Percentiles rank a stretch among this genome's conserved stretches.
Conservation (phyloP, 2,888 invertebrate genomes). For the Oscheius sp. region DNA sequence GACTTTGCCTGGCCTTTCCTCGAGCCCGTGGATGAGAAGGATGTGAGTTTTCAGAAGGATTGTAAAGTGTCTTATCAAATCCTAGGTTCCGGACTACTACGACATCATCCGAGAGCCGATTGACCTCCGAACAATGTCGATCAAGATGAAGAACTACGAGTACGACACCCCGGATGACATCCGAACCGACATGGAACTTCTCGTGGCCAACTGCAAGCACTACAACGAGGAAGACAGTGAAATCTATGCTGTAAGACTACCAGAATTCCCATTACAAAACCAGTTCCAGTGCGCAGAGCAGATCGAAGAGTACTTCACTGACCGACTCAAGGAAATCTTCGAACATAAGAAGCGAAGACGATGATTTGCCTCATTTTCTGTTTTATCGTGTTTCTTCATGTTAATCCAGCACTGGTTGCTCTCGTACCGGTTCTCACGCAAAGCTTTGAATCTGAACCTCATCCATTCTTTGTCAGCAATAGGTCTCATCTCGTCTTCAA, state of each 20-base stretch:
- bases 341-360: slow-evolving; percentile 18
- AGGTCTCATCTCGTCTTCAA: background rate
- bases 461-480: background rate
- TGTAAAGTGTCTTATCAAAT: background rate
- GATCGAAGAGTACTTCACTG: slow-evolving; percentile 29
- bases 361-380: slow-evolving; percentile 10
- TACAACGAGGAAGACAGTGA: slow-evolving; percentile 96
- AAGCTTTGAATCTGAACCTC: slow-evolving; percentile 6
- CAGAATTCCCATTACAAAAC: background rate
- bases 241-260: slow-evolving; percentile 79
- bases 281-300: slow-evolving; percentile 39
- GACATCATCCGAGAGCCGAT: slow-evolving; percentile 95
- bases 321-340: slow-evolving; percentile 32
- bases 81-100: slow-evolving; percentile 79
- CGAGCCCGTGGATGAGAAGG: slow-evolving; percentile 59
- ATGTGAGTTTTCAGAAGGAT: slow-evolving; percentile 37
- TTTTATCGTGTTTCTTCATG: background rate
- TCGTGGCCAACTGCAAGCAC: slow-evolving; percentile 95
- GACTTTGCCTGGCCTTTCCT: slow-evolving; percentile 61
- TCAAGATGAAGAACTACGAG: slow-evolving; percentile 56
- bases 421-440: background rate
- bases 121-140: slow-evolving; percentile 88
- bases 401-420: background rate
- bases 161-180: slow-evolving; percentile 56
- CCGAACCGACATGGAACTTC: slow-evolving; percentile 77